These are phyloP conservation scores for Nestor notabilis DNA, from an alignment of 2,113 vertebrate genomes.

Conservation along the genomic window DNA sequence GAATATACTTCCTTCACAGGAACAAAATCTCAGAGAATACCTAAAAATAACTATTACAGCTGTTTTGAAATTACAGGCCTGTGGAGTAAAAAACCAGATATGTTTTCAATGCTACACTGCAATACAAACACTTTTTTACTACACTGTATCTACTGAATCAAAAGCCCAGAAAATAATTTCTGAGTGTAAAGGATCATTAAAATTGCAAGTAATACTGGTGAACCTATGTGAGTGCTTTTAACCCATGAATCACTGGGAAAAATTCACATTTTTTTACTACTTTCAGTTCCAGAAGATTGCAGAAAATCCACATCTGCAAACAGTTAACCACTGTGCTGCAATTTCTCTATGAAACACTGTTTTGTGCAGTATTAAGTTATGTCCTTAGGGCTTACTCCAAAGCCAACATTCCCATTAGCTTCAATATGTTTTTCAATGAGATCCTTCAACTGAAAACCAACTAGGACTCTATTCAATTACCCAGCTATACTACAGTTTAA, in stretches of 20 bases:
- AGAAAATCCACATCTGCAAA: neutral
- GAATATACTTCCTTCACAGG: neutral
- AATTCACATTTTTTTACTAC: neutral
- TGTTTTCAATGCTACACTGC: neutral
- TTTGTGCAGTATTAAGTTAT: neutral
- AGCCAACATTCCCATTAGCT: conserved; percentile 21
- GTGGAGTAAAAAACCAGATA: neutral
- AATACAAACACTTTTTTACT: neutral
- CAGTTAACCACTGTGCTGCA: neutral
- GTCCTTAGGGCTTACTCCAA: conserved; percentile 21
- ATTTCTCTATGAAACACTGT: neutral
- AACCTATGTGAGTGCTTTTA: neutral
- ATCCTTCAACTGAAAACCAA: neutral
- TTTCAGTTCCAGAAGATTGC: neutral
- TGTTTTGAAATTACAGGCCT: neutral
- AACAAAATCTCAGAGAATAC: neutral
- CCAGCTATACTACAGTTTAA: conserved; percentile 2
- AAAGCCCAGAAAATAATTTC: neutral
- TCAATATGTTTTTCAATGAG: neutral
- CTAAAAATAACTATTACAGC: neutral
- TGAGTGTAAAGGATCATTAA: neutral
- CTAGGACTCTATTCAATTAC: conserved; percentile 1
- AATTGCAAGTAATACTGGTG: neutral
- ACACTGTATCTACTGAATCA: neutral
- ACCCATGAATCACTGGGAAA: neutral